Percentiles rank a stretch among this genome's conserved stretches.
Conservation (phyloP, 2,113 vertebrate genomes). For the Aplodontia rufa region DNA sequence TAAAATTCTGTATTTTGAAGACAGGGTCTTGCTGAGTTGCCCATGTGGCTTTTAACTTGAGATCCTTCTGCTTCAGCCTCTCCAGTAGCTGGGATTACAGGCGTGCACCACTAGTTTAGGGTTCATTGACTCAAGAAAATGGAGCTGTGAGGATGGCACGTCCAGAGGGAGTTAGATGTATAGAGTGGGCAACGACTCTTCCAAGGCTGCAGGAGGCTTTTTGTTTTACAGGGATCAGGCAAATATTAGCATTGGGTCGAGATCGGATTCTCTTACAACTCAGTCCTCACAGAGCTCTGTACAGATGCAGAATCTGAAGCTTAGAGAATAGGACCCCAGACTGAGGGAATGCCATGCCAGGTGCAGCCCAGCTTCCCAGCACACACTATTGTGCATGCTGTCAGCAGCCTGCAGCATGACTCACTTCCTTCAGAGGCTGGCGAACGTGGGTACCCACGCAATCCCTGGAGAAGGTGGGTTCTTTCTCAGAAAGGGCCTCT, state of each 20-base stretch:
- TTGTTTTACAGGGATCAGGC: neutral
- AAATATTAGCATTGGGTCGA: neutral
- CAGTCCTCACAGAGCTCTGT: neutral
- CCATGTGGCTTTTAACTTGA: too few relatives aligned
- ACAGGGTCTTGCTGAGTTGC: too few relatives aligned
- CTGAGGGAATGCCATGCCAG: neutral
- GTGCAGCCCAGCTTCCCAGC: neutral
- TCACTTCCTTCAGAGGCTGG: neutral
- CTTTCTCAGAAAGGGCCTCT: too few relatives aligned
- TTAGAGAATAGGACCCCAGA: neutral
- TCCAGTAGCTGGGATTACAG: too few relatives aligned
- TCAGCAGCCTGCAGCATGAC: too few relatives aligned
- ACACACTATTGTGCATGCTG: neutral
- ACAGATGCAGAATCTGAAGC: neutral
- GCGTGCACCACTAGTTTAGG: too few relatives aligned
- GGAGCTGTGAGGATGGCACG: neutral
- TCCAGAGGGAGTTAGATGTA: neutral
- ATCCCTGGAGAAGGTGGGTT: neutral
- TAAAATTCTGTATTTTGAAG: too few relatives aligned
- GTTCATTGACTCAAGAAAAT: neutral
- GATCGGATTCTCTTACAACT: neutral
- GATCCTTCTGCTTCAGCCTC: too few relatives aligned
- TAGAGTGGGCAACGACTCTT: neutral
- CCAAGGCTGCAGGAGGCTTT: neutral
- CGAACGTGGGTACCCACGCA: neutral